Evolutionary conservation across 2,888 invertebrate species (phyloP), one percentile per base, ranked within the genome.

Genomic region (Sycophila texana): DNA sequence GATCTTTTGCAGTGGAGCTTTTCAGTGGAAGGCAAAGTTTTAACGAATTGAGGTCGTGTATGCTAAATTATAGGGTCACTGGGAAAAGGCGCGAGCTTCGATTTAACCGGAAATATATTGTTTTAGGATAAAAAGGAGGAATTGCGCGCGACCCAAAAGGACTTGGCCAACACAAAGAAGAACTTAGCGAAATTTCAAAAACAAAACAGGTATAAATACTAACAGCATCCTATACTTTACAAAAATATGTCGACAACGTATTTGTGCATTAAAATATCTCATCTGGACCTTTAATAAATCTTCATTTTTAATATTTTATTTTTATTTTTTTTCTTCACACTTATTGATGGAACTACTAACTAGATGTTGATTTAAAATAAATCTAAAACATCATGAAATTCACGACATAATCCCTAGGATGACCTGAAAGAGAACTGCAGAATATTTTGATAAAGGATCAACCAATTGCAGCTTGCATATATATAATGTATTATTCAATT

Each of bases 51-150:
- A 7, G 39, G 39, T 39, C 39, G 5, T 4, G 5, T 39, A 7
- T 39, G 39, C 7, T 7, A 39, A 39, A 7, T 7, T 39, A 39
- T 39, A 39, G 39, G 39, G 39, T 39, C 39, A 0, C 39, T 39
- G 39, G 7, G 3, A 39, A 39, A 39, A 39, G 7, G 39, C 39
- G 39, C 39, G 39, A 39, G 39, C 7, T 39, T 39, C 39, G 39
- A 7, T 39, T 39, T 39, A 4, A 57, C 2, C 16, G n/a, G 18
- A 18, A 55, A 4, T 61, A 55, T 7, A 49, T 20, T 39, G 14
- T 67, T 74, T 39, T 22, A 80, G 80, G 75, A 80, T 26, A 68
- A 72, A 51, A 68, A 72, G n/a, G 73, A 67, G 14, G 71, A 77
- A 16, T 18, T 80, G n/a, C 47, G 49, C 47, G 20, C 14, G 0